These are phyloP conservation scores for Punctoribates punctum DNA, from an alignment of 2,888 invertebrate genomes.

Conservation along the genomic window DNA sequence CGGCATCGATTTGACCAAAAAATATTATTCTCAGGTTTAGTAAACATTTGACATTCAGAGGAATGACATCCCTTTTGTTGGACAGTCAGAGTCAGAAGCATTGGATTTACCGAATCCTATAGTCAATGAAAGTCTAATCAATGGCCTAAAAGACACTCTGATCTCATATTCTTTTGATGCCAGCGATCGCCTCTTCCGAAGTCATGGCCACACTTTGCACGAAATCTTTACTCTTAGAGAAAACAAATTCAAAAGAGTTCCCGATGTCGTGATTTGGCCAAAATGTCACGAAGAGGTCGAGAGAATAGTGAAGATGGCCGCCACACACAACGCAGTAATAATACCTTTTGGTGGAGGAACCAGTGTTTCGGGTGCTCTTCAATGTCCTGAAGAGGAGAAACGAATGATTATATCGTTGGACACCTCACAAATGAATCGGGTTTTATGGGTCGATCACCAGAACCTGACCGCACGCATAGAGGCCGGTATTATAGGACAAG, in stretches of 20 bases:
- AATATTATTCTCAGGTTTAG: conserved; percentile 8
- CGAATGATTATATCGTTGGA: conserved; percentile 83
- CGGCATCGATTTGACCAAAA: conserved; percentile 61
- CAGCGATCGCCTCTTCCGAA: conserved; percentile 76
- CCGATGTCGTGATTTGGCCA: conserved; percentile 93
- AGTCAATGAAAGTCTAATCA: conserved; percentile 61
- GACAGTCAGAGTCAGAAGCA: conserved; percentile 50
- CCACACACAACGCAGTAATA: conserved; percentile 69
- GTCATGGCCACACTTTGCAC: conserved; percentile 84
- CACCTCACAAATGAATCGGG: conserved; percentile 90
- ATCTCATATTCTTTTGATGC: conserved; percentile 68
- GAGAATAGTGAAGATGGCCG: conserved; percentile 70
- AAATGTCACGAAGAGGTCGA: conserved; percentile 77
- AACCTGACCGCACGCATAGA: conserved; percentile 79
- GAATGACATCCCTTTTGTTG: no score
- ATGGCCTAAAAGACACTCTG: conserved; percentile 59
- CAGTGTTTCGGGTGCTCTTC: conserved; percentile 80
- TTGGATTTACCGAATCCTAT: conserved; percentile 65
- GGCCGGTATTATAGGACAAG: conserved; percentile 89
- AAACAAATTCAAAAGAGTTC: conserved; percentile 68
- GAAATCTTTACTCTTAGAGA: conserved; percentile 76
- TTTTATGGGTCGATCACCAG: conserved; percentile 85
- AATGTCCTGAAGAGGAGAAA: conserved; percentile 73
- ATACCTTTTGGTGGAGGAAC: conserved; percentile 95
- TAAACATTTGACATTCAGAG: no score